A percentile compares a stretch with the other conserved stretches of the same genome.
Evolutionary conservation across 2,797 vertebrate species (phyloP).

Genomic region (Chloroceryle inda): DNA sequence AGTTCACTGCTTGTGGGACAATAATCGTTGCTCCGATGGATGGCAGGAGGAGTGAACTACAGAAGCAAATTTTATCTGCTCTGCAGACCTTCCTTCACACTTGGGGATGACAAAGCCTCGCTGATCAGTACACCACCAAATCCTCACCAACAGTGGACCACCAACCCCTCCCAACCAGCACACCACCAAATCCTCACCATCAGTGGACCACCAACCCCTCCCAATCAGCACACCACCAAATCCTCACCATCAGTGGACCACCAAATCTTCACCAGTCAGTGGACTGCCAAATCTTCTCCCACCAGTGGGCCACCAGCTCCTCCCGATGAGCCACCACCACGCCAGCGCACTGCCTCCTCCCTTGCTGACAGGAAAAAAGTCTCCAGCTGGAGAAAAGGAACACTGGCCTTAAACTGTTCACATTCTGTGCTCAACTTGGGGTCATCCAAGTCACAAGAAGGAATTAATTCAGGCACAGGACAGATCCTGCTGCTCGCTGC

Average conservation of each 20-base stretch:
- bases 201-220: background rate
- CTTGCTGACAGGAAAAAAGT: fast-evolving
- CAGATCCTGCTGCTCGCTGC: background rate
- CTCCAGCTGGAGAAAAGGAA: background rate
- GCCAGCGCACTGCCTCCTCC: background rate
- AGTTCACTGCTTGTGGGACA: background rate
- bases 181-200: background rate
- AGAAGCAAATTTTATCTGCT: background rate
- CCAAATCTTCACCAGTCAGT: background rate
- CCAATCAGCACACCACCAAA: background rate
- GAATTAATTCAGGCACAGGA: background rate
- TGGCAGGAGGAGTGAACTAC: background rate
- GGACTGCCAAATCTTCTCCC: background rate
- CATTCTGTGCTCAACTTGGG: background rate
- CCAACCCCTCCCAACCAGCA: background rate
- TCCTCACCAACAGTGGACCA: background rate
- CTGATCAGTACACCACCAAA: background rate
- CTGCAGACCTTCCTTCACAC: background rate
- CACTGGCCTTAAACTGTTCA: fast-evolving
- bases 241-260: background rate
- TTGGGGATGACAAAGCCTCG: background rate
- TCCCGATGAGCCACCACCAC: background rate
- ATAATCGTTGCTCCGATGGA: fast-evolving
- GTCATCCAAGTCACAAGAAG: fast-evolving
- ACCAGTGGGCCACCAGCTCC: background rate